These are phyloP conservation scores for Nebria ingens DNA, from an alignment of 1,140 invertebrate genomes.

Conservation along the genomic window DNA sequence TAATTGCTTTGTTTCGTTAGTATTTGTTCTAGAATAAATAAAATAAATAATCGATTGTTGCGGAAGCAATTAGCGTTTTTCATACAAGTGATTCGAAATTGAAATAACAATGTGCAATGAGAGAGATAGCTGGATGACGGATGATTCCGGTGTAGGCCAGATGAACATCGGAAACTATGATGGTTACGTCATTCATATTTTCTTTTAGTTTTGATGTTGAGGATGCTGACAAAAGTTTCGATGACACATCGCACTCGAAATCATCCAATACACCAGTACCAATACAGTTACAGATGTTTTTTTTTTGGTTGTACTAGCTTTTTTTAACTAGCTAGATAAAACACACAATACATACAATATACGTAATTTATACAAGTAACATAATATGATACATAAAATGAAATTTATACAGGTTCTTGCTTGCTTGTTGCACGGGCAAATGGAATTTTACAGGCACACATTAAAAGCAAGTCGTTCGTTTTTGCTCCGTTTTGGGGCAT, in stretches of 20 bases:
- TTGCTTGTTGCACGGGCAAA: not conserved
- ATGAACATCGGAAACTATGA: not conserved
- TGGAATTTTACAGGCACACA: conserved; percentile 5
- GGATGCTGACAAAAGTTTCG: not conserved
- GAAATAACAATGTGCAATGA: not conserved
- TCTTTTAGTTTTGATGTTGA: not conserved
- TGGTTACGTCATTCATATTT: too few relatives aligned
- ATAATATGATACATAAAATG: conserved; percentile 3
- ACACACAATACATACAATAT: not conserved
- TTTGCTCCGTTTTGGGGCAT: not conserved
- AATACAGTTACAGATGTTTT: not conserved
- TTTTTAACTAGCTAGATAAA: not conserved
- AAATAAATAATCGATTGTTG: conserved; percentile 3
- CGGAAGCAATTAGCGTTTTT: not conserved
- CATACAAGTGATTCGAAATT: not conserved
- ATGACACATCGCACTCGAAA: not conserved
- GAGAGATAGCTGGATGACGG: not conserved
- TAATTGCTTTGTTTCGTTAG: conserved; percentile 1
- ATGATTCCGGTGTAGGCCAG: not conserved
- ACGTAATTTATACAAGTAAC: conserved; percentile 4
- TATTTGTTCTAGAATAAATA: not conserved
- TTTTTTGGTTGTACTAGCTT: not conserved
- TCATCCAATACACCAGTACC: not conserved
- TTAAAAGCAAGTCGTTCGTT: conserved; percentile 7
- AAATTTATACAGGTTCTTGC: conserved; percentile 7